Percentiles rank a stretch among this genome's conserved stretches.
These are phyloP conservation scores for Sebastes minor DNA, from an alignment of 2,797 vertebrate species.

Conservation along the genomic window DNA sequence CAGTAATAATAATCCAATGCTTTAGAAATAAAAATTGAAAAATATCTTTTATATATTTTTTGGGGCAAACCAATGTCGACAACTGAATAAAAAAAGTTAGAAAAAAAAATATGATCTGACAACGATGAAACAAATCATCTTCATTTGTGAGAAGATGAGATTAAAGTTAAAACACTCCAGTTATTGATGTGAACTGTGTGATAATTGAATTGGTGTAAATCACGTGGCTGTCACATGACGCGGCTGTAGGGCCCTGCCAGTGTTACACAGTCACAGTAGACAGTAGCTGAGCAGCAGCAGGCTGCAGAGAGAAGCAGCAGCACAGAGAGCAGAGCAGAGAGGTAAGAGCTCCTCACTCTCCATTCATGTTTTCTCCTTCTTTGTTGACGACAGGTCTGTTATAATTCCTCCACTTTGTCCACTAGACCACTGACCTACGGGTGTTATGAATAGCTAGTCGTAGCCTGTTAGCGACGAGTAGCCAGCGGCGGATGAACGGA, in stretches of 20 bases:
- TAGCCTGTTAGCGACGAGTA: slow-evolving; percentile 48
- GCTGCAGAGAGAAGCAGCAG: slow-evolving; percentile 40
- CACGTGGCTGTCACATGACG: slow-evolving; percentile 81
- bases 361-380: slow-evolving; percentile 17
- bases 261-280: neutral
- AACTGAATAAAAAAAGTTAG: too few species aligned
- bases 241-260: slow-evolving; percentile 72
- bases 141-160: neutral
- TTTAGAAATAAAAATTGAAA: neutral
- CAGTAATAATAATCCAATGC: neutral
- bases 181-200: slow-evolving; percentile 15
- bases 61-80: neutral
- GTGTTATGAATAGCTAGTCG: neutral
- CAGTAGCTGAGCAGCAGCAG: slow-evolving; percentile 25
- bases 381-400: slow-evolving; percentile 22
- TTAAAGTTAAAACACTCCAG: neutral
- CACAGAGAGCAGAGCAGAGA: slow-evolving; percentile 11
- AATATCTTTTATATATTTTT: neutral
- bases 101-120: neutral
- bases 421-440: accelerated
- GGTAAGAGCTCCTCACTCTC: slow-evolving; percentile 53
- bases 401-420: neutral
- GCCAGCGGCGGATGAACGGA: slow-evolving; percentile 26
- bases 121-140: too few species aligned
- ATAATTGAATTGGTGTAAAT: slow-evolving; percentile 43